Evolutionary conservation across 1,140 invertebrate species (phyloP), one percentile per base, ranked within the genome.

Genomic region (Myzus persicae): DNA sequence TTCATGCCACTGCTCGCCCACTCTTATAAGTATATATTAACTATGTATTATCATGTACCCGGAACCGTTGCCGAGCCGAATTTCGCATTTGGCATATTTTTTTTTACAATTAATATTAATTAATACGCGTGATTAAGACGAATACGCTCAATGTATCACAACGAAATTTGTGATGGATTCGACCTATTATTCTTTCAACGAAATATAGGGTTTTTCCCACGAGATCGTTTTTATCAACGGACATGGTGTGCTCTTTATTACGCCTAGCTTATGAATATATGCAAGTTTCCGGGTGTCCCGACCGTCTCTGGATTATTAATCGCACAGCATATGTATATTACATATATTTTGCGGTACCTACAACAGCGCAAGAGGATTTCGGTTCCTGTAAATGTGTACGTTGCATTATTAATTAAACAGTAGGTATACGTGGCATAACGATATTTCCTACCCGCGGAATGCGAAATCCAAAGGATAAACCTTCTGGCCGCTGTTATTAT

Each of bases 351-450:
- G n/a, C n/a, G 31, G 31, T 76, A n/a, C 59, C 59, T 76, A 76
- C 87, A 31, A 76, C 87, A 31, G 42, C 36, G 38, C 51, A 18
- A 91, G 90, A 91, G 51, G 54, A 91, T 67, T 91, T 91, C 24
- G 90, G 54, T 91, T 91, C 59, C 67, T 67, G 54, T 90, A 67
- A 42, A 76, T 91, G 54, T 46, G 54, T 76, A 81, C 90, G 67
- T 91, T 91, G 90, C 90, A 91, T 91, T 91, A 91, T 91, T 91
- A 91, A 91, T 91, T 81, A 91, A 54, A 90, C 89, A 40, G 89
- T 26, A 84, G 7, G 24, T 87, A 87, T 26, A 20, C 85, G 24
- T 40, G 85, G 85, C 24, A 54, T 40, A 38, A 40, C 88, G 46
- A 89, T 89, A 89, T 89, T 89, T 54, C 44, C 88, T 51, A 54